These are phyloP conservation scores for Myoxocephalus aenaeus DNA, from an alignment of 2,797 vertebrate species.

Conservation along the genomic window DNA sequence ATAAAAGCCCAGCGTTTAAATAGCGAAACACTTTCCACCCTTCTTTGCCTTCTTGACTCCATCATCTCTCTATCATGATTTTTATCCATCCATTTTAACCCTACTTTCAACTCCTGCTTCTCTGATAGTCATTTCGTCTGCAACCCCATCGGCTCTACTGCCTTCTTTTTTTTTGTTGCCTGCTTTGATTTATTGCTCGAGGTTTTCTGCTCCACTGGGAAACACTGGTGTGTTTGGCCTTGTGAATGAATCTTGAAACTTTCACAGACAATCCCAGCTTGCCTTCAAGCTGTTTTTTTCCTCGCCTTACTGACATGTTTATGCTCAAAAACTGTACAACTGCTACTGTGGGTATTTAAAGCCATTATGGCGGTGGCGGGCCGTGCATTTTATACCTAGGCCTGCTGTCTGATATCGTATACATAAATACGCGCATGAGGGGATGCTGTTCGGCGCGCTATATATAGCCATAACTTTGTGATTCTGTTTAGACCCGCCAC, in stretches of 20 bases:
- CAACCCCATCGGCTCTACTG: neutral
- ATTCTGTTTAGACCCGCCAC: too few species aligned
- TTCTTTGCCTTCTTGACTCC: neutral
- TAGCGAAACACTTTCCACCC: neutral
- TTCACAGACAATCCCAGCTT: conserved; percentile 35
- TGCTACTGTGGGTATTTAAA: neutral
- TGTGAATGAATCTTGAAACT: conserved; percentile 35
- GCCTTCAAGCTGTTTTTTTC: conserved; percentile 34
- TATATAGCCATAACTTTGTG: too few species aligned
- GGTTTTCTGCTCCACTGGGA: conserved; percentile 51
- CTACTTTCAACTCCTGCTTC: neutral
- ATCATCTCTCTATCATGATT: neutral
- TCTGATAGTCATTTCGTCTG: conserved; percentile 26
- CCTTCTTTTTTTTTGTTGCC: neutral
- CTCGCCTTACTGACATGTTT: conserved; percentile 17
- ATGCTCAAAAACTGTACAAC: conserved; percentile 1
- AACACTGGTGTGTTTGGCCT: conserved; percentile 24
- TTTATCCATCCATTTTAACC: conserved; percentile 11
- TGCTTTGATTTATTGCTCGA: conserved; percentile 33
- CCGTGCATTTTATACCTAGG: too few species aligned
- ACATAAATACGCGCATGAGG: too few species aligned
- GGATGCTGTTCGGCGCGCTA: too few species aligned
- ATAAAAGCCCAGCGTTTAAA: neutral
- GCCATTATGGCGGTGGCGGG: neutral
- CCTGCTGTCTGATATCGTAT: too few species aligned